Evolutionary conservation across 1,140 invertebrate genomes (phyloP).

Genomic region (Caenorhabditis tropicalis): DNA sequence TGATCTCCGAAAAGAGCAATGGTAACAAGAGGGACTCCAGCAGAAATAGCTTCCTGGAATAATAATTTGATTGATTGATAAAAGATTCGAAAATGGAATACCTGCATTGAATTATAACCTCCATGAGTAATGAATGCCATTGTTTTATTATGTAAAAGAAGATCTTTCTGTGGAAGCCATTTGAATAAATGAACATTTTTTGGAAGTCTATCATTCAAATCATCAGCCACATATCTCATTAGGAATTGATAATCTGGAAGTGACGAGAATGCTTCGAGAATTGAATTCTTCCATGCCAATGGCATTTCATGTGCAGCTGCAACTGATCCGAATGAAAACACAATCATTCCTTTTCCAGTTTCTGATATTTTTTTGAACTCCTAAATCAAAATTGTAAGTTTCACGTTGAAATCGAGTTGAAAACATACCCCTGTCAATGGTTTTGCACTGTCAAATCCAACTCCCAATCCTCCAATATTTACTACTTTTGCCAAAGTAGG

Average conservation of each 20-base stretch:
- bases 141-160: slow-evolving; percentile 68
- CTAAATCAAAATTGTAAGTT: not conserved
- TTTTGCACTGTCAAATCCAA: slow-evolving; percentile 53
- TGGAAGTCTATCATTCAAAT: slow-evolving; percentile 73
- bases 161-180: slow-evolving; percentile 59
- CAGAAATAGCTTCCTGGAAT: slow-evolving; percentile 58
- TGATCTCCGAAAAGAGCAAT: slow-evolving; percentile 66
- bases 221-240: slow-evolving; percentile 67
- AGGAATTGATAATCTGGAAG: slow-evolving; percentile 49
- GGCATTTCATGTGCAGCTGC: slow-evolving; percentile 44
- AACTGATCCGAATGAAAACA: slow-evolving; percentile 51
- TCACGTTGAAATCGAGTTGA: not conserved
- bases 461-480: slow-evolving; percentile 59
- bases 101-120: slow-evolving; percentile 62
- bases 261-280: slow-evolving; percentile 40
- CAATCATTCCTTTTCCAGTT: slow-evolving; percentile 45
- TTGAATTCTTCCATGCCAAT: slow-evolving; percentile 30
- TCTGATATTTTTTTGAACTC: slow-evolving; percentile 30
- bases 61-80: not conserved
- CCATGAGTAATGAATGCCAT: slow-evolving; percentile 62
- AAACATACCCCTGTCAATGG: slow-evolving; percentile 48
- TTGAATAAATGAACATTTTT: slow-evolving; percentile 56
- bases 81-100: not conserved
- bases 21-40: slow-evolving; percentile 61
- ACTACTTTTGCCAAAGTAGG: slow-evolving; percentile 57